A percentile compares a stretch with the other conserved stretches of the same genome.
Evolutionary conservation across 1,140 invertebrate species (phyloP).

Genomic region (Mizuhopecten yessoensis): DNA sequence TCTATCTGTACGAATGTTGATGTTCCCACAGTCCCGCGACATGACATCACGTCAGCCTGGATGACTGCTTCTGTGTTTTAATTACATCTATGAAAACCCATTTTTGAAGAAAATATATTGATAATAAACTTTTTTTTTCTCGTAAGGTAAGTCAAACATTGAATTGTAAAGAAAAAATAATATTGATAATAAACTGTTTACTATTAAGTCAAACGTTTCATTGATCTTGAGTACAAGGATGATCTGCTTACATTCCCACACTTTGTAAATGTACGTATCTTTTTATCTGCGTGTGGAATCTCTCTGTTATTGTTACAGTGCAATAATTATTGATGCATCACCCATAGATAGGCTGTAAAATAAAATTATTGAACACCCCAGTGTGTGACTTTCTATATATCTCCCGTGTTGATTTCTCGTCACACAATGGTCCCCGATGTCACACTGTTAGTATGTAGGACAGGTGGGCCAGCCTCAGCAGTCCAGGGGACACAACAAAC

Average conservation of each 20-base stretch:
- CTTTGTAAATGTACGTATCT: not conserved
- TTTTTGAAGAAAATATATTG: not conserved
- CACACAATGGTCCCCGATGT: not conserved
- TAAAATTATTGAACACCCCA: not conserved
- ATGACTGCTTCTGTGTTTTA: not conserved
- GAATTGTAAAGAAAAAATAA: too few relatives aligned
- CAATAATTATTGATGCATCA: not conserved
- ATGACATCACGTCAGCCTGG: not conserved
- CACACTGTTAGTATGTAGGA: not conserved
- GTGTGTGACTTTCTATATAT: not conserved
- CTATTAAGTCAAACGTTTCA: not conserved
- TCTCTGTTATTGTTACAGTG: not conserved
- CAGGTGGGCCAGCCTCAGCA: not conserved
- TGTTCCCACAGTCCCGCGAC: not conserved
- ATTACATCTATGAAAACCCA: not conserved
- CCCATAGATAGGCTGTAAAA: not conserved
- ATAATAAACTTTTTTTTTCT: not conserved
- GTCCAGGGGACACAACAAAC: slow-evolving; percentile 29
- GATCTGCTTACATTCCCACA: not conserved
- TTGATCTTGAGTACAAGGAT: not conserved
- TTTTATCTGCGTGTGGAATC: not conserved
- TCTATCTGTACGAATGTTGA: too few relatives aligned
- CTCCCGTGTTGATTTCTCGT: not conserved
- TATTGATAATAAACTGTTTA: too few relatives aligned
- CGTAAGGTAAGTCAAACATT: not conserved